A percentile compares a stretch with the other conserved stretches of the same genome.
Evolutionary conservation across 2,888 invertebrate genomes (phyloP).

Genomic region (Rhopalosiphum nymphaeae): DNA sequence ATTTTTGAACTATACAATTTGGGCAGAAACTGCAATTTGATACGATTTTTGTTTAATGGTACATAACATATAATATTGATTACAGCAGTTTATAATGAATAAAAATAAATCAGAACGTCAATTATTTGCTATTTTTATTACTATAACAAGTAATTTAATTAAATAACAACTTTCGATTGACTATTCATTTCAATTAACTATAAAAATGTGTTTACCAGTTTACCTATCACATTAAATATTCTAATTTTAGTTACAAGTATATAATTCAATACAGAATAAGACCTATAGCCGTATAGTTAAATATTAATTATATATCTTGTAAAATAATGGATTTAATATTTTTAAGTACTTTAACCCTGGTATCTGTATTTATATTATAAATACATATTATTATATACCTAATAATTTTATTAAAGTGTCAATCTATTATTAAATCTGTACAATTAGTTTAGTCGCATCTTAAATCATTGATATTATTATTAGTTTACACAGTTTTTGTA

Average conservation of each 20-base stretch:
- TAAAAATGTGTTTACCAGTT: no score
- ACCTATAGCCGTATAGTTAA: no score
- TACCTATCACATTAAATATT: no score
- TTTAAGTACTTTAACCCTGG: not conserved
- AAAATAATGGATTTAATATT: no score
- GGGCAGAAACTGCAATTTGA: not conserved
- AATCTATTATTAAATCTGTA: not conserved
- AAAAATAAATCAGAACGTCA: not conserved
- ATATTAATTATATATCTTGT: no score
- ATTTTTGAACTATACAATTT: not conserved
- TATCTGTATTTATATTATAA: not conserved
- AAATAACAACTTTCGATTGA: no score
- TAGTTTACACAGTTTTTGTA: not conserved
- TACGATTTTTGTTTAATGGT: not conserved
- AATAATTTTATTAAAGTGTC: not conserved
- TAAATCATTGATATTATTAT: not conserved
- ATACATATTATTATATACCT: not conserved
- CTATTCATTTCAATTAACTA: no score
- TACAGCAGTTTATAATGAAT: not conserved
- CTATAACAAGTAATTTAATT: no score
- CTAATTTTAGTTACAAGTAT: no score
- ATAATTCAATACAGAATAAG: no score
- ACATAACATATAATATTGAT: not conserved
- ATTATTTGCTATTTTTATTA: not conserved
- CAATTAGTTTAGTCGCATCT: not conserved